Conservation (phyloP, 2,888 invertebrate genomes). For the Pimpla rufipes region DNA sequence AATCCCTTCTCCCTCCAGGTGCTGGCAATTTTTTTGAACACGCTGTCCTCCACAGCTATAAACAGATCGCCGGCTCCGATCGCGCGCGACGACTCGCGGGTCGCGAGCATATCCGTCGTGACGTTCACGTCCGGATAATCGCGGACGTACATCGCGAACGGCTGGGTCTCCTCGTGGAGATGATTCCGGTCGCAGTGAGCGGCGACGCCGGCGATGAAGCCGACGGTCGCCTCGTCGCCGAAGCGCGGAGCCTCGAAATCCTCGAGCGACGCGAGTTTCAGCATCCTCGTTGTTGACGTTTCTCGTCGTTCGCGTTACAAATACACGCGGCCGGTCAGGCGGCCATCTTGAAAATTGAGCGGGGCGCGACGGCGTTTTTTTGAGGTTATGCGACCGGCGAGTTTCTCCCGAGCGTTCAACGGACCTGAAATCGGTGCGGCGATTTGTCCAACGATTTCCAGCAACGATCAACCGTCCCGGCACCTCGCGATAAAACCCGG, state of each 20-base stretch:
- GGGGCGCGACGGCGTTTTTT: neutral
- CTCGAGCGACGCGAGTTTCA: conserved; percentile 78
- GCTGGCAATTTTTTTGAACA: conserved; percentile 91
- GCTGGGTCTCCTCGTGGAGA: conserved; percentile 79
- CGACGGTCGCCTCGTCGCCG: conserved; percentile 76
- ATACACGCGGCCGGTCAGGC: conserved; percentile 11
- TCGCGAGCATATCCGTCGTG: conserved; percentile 88
- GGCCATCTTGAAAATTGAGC: conserved; percentile 28
- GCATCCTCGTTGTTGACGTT: conserved; percentile 70
- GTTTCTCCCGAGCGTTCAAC: neutral
- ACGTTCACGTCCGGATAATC: conserved; percentile 91
- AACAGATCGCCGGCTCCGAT: conserved; percentile 86
- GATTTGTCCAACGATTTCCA: neutral
- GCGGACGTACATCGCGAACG: conserved; percentile 84
- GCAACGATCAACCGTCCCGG: neutral
- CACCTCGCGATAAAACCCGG: neutral
- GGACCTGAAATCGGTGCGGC: too few species aligned
- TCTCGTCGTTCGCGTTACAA: too few species aligned
- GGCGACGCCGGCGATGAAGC: conserved; percentile 71
- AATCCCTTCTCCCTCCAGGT: conserved; percentile 92
- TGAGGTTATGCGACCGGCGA: conserved; percentile 2
- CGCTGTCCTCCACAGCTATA: conserved; percentile 90
- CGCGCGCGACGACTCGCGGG: conserved; percentile 87
- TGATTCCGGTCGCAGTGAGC: conserved; percentile 76
- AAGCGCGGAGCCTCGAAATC: conserved; percentile 77